Evolutionary conservation across 1,140 invertebrate species (phyloP).

Genomic region (Colletes latitarsis): DNA sequence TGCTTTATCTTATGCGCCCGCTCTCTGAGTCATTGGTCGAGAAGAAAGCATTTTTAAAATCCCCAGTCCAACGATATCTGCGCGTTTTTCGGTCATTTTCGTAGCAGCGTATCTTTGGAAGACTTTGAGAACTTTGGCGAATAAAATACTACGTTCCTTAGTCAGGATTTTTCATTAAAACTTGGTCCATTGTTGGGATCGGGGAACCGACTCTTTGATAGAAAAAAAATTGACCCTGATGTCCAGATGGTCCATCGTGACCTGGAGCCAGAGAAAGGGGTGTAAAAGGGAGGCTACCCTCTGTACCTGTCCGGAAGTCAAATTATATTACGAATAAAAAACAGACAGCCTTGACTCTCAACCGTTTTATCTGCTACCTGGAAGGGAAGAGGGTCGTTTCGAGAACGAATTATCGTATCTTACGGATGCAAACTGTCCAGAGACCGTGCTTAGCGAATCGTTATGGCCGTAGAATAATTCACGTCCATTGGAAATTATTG

Average conservation of each 20-base stretch:
- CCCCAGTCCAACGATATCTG: too few relatives aligned
- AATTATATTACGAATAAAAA: constrained; percentile 8
- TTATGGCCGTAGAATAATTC: too few relatives aligned
- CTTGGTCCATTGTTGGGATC: background rate
- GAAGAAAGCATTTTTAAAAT: too few relatives aligned
- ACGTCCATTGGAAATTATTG: too few relatives aligned
- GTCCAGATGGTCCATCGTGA: constrained; percentile 43
- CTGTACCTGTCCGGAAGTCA: constrained; percentile 43
- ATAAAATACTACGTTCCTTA: too few relatives aligned
- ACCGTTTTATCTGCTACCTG: constrained; percentile 42
- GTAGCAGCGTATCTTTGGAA: background rate
- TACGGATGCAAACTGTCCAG: background rate
- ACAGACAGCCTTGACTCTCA: constrained; percentile 30
- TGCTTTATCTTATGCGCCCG: too few relatives aligned
- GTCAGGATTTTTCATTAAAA: background rate
- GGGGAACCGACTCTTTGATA: background rate
- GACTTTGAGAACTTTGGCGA: background rate
- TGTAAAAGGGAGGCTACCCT: constrained; percentile 23
- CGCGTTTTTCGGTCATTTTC: too few relatives aligned
- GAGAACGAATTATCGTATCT: background rate
- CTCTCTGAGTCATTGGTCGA: too few relatives aligned
- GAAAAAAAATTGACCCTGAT: constrained; percentile 28
- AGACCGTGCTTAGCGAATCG: too few relatives aligned
- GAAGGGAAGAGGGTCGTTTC: background rate
- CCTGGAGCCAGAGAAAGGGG: background rate